Evolutionary conservation across 2,797 vertebrate genomes (phyloP).

Genomic region (Melanotaenia boesemani): DNA sequence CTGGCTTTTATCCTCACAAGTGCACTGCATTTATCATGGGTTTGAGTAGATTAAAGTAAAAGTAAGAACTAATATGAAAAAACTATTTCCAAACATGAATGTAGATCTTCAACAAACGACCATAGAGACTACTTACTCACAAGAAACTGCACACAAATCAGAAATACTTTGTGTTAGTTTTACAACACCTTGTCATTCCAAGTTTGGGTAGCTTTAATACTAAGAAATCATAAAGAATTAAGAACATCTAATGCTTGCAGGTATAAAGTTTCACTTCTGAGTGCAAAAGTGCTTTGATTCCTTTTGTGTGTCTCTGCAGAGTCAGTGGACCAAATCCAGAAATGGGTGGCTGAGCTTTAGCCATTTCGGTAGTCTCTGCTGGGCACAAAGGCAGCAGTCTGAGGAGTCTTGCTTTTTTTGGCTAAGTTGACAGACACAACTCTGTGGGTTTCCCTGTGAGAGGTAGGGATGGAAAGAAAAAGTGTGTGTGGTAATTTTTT

Average conservation of each 20-base stretch:
- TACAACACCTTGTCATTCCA: neutral
- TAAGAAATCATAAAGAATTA: slow-evolving; percentile 1
- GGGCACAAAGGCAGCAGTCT: slow-evolving; percentile 46
- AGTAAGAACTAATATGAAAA: slow-evolving; percentile 18
- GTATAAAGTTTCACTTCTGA: slow-evolving; percentile 11
- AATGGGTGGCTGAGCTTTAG: slow-evolving; percentile 46
- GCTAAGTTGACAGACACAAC: slow-evolving; percentile 43
- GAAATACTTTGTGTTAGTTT: slow-evolving; percentile 12
- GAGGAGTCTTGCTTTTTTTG: slow-evolving; percentile 63
- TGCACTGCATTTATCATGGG: slow-evolving; percentile 58
- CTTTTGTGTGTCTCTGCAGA: slow-evolving; percentile 31
- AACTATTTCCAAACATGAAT: slow-evolving; percentile 27
- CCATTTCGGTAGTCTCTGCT: slow-evolving; percentile 36
- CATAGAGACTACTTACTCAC: neutral
- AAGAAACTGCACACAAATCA: slow-evolving; percentile 9
- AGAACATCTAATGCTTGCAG: slow-evolving; percentile 9
- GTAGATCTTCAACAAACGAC: neutral
- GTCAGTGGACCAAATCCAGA: slow-evolving; percentile 47
- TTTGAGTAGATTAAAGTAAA: slow-evolving; percentile 31
- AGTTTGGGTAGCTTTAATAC: slow-evolving; percentile 11
- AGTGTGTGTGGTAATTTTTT: slow-evolving; percentile 35
- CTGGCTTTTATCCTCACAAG: slow-evolving; percentile 47
- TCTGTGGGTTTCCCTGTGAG: slow-evolving; percentile 35
- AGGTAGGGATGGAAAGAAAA: slow-evolving; percentile 28
- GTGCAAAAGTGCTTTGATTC: slow-evolving; percentile 14